Evolutionary conservation across 1,140 invertebrate species (phyloP).

Genomic region (Aphelinus certus): DNA sequence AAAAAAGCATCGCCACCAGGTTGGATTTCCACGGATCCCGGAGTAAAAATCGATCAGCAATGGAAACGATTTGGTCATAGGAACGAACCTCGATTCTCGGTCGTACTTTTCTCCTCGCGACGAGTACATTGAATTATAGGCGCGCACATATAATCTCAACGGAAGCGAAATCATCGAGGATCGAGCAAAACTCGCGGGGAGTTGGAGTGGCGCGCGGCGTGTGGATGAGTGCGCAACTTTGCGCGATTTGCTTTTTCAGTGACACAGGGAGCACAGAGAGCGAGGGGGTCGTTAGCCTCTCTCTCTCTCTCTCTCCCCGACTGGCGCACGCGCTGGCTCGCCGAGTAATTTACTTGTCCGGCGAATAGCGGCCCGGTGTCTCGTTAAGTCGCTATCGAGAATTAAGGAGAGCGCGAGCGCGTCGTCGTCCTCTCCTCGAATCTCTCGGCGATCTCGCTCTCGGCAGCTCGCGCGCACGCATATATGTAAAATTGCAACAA

Average conservation of each 20-base stretch:
- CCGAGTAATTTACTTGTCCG: slow-evolving; percentile 62
- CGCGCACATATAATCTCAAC: no score
- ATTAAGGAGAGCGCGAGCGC: slow-evolving; percentile 50
- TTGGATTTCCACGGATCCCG: no score
- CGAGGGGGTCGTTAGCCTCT: slow-evolving; percentile 55
- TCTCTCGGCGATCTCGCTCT: slow-evolving; percentile 6
- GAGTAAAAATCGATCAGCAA: no score
- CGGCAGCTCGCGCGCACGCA: not conserved
- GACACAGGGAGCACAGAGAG: slow-evolving; percentile 21
- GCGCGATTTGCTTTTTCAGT: slow-evolving; percentile 45
- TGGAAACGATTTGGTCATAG: no score
- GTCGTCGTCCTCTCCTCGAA: slow-evolving; percentile 8
- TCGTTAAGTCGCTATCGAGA: slow-evolving; percentile 58
- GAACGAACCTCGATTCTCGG: no score
- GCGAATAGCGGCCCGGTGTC: slow-evolving; percentile 55
- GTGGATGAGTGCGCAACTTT: no score
- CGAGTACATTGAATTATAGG: no score
- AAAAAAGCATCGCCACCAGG: no score
- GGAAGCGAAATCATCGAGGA: no score
- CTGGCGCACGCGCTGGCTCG: slow-evolving; percentile 49
- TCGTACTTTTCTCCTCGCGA: no score
- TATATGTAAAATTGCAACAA: no score
- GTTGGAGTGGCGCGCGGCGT: no score
- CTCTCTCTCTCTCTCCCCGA: slow-evolving; percentile 33
- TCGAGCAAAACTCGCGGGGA: not conserved